phyloP scores from a whole-genome alignment of 2,113 vertebrate species.

The Speoplatyrhinus poulsoni region DNA sequence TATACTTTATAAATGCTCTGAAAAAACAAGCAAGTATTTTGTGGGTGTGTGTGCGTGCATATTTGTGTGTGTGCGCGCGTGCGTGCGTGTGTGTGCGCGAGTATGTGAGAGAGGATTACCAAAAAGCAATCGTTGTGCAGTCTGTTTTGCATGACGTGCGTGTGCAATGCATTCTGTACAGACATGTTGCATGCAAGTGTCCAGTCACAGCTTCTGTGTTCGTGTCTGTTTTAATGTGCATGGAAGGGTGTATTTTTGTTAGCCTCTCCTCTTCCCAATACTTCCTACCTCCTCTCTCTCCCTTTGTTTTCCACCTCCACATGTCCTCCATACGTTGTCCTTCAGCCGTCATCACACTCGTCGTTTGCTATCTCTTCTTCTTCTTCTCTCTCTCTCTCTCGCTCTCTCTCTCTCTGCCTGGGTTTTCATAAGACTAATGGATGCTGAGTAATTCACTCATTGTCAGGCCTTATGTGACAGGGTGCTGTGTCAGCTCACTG shows the following conservation, averaged over 20 bases:
- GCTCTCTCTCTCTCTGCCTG: conserved; percentile 27
- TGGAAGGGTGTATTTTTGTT: too few species aligned
- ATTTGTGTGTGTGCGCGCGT: conserved; percentile 9
- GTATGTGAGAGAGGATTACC: background rate
- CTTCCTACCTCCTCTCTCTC: conserved; percentile 2
- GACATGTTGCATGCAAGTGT: background rate
- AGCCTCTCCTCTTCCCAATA: conserved; percentile 1
- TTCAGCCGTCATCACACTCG: conserved; percentile 20
- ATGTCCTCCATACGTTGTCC: background rate
- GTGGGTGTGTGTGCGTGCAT: conserved; percentile 13
- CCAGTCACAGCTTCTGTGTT: too few species aligned
- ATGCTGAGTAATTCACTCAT: conserved; percentile 77
- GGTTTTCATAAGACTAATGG: conserved; percentile 77
- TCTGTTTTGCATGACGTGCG: conserved; percentile 18
- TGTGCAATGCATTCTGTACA: background rate
- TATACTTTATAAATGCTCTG: background rate
- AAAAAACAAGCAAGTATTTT: background rate
- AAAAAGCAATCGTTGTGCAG: conserved; percentile 8
- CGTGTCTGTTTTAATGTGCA: background rate
- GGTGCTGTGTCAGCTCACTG: conserved; percentile 74
- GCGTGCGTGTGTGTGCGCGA: background rate
- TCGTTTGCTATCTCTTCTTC: background rate
- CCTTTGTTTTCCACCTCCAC: background rate
- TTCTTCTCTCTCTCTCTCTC: background rate
- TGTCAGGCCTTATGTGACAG: conserved; percentile 67